Percentiles rank a stretch among this genome's conserved stretches.
phyloP scores from a whole-genome alignment of 2,113 vertebrate genomes.

The Todiramphus saurophagus region DNA sequence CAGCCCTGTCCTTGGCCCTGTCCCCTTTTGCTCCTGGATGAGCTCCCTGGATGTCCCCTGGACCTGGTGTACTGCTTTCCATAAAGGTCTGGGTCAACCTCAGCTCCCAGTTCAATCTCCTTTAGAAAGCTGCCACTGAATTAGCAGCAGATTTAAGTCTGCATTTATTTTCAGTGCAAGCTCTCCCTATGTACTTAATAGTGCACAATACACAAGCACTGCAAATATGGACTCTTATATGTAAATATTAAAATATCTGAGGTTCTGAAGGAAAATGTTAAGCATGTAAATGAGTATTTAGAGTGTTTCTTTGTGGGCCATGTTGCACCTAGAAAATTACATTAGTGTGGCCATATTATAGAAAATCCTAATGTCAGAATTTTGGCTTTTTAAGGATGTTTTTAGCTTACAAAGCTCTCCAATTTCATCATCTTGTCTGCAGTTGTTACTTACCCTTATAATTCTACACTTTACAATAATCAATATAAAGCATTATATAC shows the following conservation, averaged over 20 bases:
- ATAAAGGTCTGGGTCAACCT: background rate
- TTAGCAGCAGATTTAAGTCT: background rate
- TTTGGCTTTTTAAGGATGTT: background rate
- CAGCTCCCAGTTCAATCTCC: fast-evolving
- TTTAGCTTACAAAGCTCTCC: background rate
- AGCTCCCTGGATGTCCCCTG: background rate
- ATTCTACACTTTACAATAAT: background rate
- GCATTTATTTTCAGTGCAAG: background rate
- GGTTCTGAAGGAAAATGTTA: background rate
- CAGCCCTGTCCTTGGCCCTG: background rate
- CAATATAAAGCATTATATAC: background rate
- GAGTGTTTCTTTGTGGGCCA: background rate
- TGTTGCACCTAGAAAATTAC: background rate
- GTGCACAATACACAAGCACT: background rate
- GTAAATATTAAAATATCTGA: background rate
- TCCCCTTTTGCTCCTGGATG: background rate
- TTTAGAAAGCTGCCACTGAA: background rate
- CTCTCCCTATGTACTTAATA: background rate
- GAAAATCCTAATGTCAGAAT: background rate
- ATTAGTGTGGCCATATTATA: background rate
- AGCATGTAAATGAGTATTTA: background rate
- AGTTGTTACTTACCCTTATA: background rate
- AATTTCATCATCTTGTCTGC: background rate
- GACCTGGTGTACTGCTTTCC: background rate
- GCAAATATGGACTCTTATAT: background rate